Conservation (phyloP, 1,140 invertebrate species). For the Anadara kagoshimensis region DNA sequence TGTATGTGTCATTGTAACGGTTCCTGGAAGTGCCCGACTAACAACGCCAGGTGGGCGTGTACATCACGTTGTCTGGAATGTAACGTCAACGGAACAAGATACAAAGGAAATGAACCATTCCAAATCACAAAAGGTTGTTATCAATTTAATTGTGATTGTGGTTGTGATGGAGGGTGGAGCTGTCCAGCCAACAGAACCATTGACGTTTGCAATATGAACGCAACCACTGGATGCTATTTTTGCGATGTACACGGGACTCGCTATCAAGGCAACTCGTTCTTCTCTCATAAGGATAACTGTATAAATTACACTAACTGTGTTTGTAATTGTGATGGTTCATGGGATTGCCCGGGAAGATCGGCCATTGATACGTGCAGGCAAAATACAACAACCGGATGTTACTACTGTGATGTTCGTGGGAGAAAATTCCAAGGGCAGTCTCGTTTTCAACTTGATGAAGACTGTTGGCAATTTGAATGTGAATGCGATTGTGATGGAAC, state of each 20-base stretch:
- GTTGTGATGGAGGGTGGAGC: constrained; percentile 52
- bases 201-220: constrained; percentile 41
- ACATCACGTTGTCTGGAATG: constrained; percentile 25
- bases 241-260: constrained; percentile 41
- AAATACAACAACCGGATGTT: constrained; percentile 27
- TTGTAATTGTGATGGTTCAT: constrained; percentile 58
- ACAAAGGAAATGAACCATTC: constrained; percentile 26
- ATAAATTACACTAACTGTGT: constrained; percentile 48
- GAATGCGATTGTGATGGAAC: constrained; percentile 55
- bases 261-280: constrained; percentile 48
- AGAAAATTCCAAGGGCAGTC: constrained; percentile 28
- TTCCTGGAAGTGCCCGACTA: constrained; percentile 57
- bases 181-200: constrained; percentile 50
- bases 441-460: constrained; percentile 39
- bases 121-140: constrained; percentile 30
- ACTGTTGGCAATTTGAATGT: constrained; percentile 51
- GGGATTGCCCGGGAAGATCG: constrained; percentile 52
- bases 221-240: constrained; percentile 36
- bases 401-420: constrained; percentile 38
- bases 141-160: constrained; percentile 55
- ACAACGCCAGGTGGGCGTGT: constrained; percentile 46
- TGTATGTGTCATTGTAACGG: constrained; percentile 61
- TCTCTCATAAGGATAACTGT: constrained; percentile 51
- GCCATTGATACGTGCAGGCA: constrained; percentile 49
- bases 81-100: constrained; percentile 18